phyloP scores from a whole-genome alignment of 2,797 vertebrate species.

The Taenioides sp. region DNA sequence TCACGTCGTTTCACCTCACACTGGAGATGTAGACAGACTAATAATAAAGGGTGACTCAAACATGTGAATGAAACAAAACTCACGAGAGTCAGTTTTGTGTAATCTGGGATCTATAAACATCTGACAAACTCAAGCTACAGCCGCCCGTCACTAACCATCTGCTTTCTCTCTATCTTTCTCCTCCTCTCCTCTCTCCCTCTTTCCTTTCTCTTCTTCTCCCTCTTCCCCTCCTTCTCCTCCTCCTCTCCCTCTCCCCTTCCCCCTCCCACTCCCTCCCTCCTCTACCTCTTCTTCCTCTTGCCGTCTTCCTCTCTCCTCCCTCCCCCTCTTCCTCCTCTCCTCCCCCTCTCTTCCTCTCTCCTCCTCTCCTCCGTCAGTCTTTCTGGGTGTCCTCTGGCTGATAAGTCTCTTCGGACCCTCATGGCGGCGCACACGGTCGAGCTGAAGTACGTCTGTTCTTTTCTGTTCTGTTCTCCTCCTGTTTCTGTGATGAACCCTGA shows the following conservation, averaged over 20 bases:
- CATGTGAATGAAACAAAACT: no score
- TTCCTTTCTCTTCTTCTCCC: no score
- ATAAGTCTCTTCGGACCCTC: slow-evolving; percentile 99
- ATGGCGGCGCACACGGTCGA: slow-evolving; percentile 99
- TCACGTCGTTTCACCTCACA: no score
- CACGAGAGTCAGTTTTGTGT: no score
- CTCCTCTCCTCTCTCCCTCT: not conserved
- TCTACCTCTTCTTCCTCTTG: not conserved
- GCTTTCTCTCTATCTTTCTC: not conserved
- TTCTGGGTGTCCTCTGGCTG: slow-evolving; percentile 99
- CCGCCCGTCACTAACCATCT: not conserved
- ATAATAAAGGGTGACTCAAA: no score
- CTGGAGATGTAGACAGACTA: no score
- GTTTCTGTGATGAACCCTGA: slow-evolving; percentile 45
- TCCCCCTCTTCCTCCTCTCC: not conserved
- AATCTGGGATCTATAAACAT: no score
- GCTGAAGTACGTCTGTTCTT: slow-evolving; percentile 96
- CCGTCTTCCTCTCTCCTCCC: not conserved
- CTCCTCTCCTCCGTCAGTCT: slow-evolving; percentile 81
- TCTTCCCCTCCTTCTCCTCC: no score
- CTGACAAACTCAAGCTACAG: not conserved
- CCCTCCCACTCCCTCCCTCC: not conserved
- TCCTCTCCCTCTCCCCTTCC: not conserved
- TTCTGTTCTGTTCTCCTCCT: slow-evolving; percentile 51
- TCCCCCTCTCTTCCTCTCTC: not conserved